These are phyloP conservation scores for Aphelinus certus DNA, from an alignment of 1,140 invertebrate species.

Conservation along the genomic window DNA sequence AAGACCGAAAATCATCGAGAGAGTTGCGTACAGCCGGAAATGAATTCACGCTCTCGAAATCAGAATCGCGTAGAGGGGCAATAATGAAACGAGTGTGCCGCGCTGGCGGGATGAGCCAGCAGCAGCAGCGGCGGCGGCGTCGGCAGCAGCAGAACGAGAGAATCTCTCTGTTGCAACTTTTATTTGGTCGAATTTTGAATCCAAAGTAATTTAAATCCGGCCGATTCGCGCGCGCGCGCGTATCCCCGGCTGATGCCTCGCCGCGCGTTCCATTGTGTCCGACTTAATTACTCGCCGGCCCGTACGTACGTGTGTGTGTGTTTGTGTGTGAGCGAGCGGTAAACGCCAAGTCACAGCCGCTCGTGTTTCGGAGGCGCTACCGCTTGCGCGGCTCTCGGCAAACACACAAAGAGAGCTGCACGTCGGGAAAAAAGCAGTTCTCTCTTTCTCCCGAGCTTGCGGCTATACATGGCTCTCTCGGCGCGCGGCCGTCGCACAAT, in stretches of 20 bases:
- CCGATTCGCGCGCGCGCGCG: constrained; percentile 21
- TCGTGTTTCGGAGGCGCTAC: constrained; percentile 41
- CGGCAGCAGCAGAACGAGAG: neutral
- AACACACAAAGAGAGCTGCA: too few species aligned
- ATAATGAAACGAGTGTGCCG: neutral
- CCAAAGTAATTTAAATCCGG: constrained; percentile 39
- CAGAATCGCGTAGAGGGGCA: neutral
- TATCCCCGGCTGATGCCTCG: too few species aligned
- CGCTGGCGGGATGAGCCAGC: neutral
- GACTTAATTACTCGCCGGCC: constrained; percentile 62
- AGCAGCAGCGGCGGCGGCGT: neutral
- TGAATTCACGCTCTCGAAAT: constrained; percentile 33
- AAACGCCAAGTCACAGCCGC: constrained; percentile 61
- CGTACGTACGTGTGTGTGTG: constrained; percentile 39
- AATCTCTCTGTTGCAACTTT: constrained; percentile 9
- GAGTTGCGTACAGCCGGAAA: constrained; percentile 16
- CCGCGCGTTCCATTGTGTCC: constrained; percentile 52
- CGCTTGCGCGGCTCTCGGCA: neutral
- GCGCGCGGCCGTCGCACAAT: constrained; percentile 47
- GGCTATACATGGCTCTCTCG: too few species aligned
- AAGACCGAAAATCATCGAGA: neutral
- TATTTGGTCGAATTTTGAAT: constrained; percentile 42
- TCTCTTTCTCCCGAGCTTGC: constrained; percentile 36
- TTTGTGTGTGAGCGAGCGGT: constrained; percentile 10
- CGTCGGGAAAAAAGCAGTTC: neutral